These are phyloP conservation scores for Spongilla lacustris DNA, from an alignment of 37 sponge, comb jelly and placozoan genomes.

Conservation along the genomic window DNA sequence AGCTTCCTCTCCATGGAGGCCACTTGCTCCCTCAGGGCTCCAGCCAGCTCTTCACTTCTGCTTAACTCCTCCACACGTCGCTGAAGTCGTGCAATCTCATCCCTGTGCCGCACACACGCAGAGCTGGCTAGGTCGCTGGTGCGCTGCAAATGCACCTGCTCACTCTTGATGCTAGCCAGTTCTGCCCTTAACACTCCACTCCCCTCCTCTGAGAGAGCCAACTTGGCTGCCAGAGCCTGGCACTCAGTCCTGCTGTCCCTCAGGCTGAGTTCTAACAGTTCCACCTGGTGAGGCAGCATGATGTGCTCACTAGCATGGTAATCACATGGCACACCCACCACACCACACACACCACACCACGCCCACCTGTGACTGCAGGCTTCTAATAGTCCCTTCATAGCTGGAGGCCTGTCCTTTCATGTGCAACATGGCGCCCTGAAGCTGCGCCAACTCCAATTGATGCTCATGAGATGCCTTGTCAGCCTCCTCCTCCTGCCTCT, in stretches of 20 bases:
- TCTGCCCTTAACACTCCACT: background rate
- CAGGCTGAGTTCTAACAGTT: background rate
- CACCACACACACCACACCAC: background rate
- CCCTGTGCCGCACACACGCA: conserved; percentile 16
- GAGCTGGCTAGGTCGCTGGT: background rate
- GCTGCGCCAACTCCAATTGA: conserved; percentile 16
- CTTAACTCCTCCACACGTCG: conserved; percentile 16
- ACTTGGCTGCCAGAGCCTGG: background rate
- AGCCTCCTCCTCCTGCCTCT: background rate
- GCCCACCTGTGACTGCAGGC: conserved; percentile 35
- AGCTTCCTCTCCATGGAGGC: conserved; percentile 30
- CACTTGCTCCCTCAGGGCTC: conserved; percentile 25
- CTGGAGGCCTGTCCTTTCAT: conserved; percentile 5
- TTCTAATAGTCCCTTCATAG: conserved; percentile 22
- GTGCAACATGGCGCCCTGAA: conserved; percentile 2
- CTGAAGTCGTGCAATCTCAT: conserved; percentile 15
- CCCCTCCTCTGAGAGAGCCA: background rate
- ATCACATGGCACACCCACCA: background rate
- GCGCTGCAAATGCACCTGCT: background rate
- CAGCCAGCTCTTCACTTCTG: conserved; percentile 24
- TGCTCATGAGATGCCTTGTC: conserved; percentile 19
- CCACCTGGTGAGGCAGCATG: conserved; percentile 6
- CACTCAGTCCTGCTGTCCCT: background rate
- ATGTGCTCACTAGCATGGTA: too few species aligned
- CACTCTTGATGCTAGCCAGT: background rate